phyloP scores from a whole-genome alignment of 1,140 invertebrate genomes.

The Pseudomyrmex dendroicus region DNA sequence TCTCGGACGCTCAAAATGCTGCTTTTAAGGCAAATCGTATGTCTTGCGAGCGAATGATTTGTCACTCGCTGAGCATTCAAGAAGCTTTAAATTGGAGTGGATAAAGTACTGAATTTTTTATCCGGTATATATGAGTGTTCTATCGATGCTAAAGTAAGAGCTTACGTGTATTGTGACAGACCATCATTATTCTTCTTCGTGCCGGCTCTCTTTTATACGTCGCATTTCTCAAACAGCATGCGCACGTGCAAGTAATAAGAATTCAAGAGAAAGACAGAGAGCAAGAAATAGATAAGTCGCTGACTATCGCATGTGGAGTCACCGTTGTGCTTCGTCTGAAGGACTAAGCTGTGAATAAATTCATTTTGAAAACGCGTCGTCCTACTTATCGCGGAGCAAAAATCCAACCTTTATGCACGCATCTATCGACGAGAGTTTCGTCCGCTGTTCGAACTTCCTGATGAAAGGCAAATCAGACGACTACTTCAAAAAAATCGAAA shows the following conservation, averaged over 20 bases:
- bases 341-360: slow-evolving; percentile 51
- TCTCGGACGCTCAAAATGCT: slow-evolving; percentile 2
- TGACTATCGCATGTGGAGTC: slow-evolving; percentile 33
- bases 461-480: slow-evolving; percentile 40
- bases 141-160: slow-evolving; percentile 60
- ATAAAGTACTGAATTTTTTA: slow-evolving; percentile 49
- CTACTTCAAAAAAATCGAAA: background rate
- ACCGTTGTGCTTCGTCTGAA: background rate
- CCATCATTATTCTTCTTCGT: slow-evolving; percentile 58
- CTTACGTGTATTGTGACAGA: slow-evolving; percentile 63
- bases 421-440: slow-evolving; percentile 21
- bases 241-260: slow-evolving; percentile 15
- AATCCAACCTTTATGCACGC: background rate
- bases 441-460: background rate
- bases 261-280: slow-evolving; percentile 38
- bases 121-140: background rate
- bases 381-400: slow-evolving; percentile 33
- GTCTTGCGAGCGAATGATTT: slow-evolving; percentile 34
- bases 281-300: slow-evolving; percentile 62
- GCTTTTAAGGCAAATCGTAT: slow-evolving; percentile 10
- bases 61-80: slow-evolving; percentile 19
- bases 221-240: slow-evolving; percentile 55
- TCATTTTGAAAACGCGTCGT: slow-evolving; percentile 42
- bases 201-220: slow-evolving; percentile 42
- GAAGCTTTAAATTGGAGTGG: slow-evolving; percentile 20